Evolutionary conservation across 92 coral and sea anemone species (phyloP).

Genomic region (Diadumene lineata): DNA sequence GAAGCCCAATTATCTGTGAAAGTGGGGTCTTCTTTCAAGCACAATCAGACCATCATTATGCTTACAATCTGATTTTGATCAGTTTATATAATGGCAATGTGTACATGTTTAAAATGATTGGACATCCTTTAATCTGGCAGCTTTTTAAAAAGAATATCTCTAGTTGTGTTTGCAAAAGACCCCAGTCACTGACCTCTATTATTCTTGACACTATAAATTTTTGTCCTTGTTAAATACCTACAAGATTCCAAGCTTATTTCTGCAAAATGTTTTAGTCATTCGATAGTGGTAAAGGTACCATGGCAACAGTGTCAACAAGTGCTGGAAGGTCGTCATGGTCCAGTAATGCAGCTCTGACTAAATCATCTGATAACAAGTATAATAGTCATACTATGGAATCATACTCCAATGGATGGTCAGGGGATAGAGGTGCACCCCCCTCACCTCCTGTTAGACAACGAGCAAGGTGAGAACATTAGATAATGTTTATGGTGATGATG

Average conservation of each 20-base stretch:
- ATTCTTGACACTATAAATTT: background rate
- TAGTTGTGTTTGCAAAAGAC: too few relatives aligned
- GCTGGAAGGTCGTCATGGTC: slow-evolving; percentile 62
- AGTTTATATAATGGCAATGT: too few relatives aligned
- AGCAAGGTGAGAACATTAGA: slow-evolving; percentile 78
- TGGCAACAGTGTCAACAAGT: slow-evolving; percentile 89
- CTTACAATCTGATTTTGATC: too few relatives aligned
- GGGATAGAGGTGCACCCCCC: slow-evolving; percentile 79
- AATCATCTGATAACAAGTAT: slow-evolving; percentile 6
- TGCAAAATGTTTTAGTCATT: slow-evolving; percentile 67
- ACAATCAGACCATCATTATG: too few relatives aligned
- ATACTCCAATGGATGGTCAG: slow-evolving; percentile 69
- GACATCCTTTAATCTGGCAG: too few relatives aligned
- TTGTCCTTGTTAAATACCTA: background rate
- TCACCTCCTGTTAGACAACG: slow-evolving; percentile 99
- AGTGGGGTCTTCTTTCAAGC: too few relatives aligned
- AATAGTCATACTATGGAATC: slow-evolving; percentile 41
- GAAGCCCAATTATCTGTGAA: too few relatives aligned
- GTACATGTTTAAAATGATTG: too few relatives aligned
- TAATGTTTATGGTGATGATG: background rate
- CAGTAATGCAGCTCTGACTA: slow-evolving; percentile 20
- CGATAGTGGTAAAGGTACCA: slow-evolving; percentile 97
- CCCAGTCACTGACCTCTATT: background rate
- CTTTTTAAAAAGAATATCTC: too few relatives aligned
- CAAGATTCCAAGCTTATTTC: slow-evolving; percentile 4